Base-by-base conservation (phyloP, 2,888 invertebrate species). In the Chrysopilus asiliformis region DNA sequence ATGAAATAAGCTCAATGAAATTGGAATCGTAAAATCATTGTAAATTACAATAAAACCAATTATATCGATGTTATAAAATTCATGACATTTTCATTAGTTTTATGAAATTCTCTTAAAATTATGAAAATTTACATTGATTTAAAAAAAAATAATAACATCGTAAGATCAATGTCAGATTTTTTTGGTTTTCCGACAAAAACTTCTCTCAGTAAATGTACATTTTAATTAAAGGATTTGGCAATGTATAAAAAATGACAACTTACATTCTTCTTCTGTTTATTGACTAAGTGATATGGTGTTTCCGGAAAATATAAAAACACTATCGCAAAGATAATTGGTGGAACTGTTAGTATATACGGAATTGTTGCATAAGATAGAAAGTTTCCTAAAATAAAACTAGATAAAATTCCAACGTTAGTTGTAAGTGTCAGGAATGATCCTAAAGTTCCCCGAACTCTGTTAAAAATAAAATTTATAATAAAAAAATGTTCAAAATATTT, bases 251-350 rank as follows among this genome's bases (percentile, higher is more conserved):
- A 32, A 10, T 8, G 5, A 19, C 13, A 19, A 5, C 41, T 34
- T 35, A 51, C 52, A 47, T 52, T 32, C 4, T 45, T 17, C 30
- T 53, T 53, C 16, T 55, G 50, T 1, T 38, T 32, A 24, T 50
- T 52, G 6, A 55, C 39, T 27, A 63, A 39, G 39, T 53, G 47
- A 36, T 54, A 53, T 2, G 63, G 63, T 3, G 60, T 59, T 41
- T 63, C 62, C 0, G 61, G 62, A 34, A 62, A 45, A 18, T 55
- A 56, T 24, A 48, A 36, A 24, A 60, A 54, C 6, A 51, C 48
- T 1, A 47, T 10, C 4, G 57, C 24, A 42, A 55, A 60, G 4
- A 51, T 4, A 9, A 59, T 12, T 3, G 53, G 43, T 2, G 57
- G 14, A 0, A 31, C 10, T 3, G 53, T 45, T 3, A 50, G 35